Conservation (phyloP, 2,113 vertebrate genomes). For the Cyprinodon brontotheroides region DNA sequence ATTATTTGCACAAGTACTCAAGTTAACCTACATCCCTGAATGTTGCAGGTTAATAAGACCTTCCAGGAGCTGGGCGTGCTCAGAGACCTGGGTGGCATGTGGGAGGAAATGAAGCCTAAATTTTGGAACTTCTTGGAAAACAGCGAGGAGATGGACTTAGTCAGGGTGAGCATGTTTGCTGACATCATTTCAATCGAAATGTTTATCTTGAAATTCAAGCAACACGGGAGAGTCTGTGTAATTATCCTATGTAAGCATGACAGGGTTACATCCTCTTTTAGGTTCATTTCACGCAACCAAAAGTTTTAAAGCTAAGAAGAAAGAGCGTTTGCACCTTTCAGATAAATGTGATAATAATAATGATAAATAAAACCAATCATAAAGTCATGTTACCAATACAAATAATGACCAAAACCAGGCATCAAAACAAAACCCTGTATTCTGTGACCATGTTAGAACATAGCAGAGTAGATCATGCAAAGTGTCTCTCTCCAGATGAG, state of each 20-base stretch:
- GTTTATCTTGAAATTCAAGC: conserved; percentile 23
- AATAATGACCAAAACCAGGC: background rate
- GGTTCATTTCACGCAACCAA: background rate
- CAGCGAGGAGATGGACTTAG: conserved; percentile 91
- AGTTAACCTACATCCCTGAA: background rate
- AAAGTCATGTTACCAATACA: background rate
- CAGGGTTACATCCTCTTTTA: background rate
- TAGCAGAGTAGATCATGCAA: background rate
- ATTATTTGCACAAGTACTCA: background rate
- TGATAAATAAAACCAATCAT: background rate
- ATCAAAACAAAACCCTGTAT: background rate
- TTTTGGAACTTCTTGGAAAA: conserved; percentile 93
- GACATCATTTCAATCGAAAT: conserved; percentile 4
- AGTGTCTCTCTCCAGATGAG: background rate
- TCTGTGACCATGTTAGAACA: conserved; percentile 8
- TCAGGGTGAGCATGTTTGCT: conserved; percentile 84
- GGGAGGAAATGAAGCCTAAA: conserved; percentile 91
- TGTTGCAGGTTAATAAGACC: conserved; percentile 93
- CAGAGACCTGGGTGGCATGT: conserved; percentile 92
- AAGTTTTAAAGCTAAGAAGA: background rate
- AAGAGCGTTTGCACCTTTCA: background rate
- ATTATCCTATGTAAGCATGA: conserved; percentile 26
- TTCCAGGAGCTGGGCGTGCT: conserved; percentile 94
- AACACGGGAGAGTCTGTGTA: conserved; percentile 9
- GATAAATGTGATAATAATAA: background rate